These are phyloP conservation scores for Protodeltote pygarga DNA, from an alignment of 2,888 invertebrate species.

Conservation along the genomic window DNA sequence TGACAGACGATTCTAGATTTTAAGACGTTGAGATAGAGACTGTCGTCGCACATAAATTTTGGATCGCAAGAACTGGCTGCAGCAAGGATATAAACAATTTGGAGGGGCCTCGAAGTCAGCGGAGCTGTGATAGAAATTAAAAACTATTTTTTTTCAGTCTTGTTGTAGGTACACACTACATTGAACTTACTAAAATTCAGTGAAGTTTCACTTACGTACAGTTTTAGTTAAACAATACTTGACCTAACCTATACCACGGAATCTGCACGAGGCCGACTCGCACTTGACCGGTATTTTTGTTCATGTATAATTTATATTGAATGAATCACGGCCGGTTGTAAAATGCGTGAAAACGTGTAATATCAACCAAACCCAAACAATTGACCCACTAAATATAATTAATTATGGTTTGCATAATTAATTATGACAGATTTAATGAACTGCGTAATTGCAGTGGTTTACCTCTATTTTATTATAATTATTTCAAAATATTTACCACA, in stretches of 20 bases:
- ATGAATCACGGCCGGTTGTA: too few relatives aligned
- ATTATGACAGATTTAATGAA: slow-evolving; percentile 14
- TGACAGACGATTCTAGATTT: slow-evolving; percentile 43
- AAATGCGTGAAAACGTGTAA: not conserved
- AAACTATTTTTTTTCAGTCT: not conserved
- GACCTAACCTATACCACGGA: too few relatives aligned
- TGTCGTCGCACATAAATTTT: slow-evolving; percentile 40
- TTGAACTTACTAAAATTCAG: too few relatives aligned
- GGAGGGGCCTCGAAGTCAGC: slow-evolving; percentile 41
- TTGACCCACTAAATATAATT: not conserved
- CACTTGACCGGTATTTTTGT: too few relatives aligned
- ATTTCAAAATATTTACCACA: not conserved
- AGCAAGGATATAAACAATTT: slow-evolving; percentile 54
- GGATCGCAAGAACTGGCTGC: slow-evolving; percentile 48
- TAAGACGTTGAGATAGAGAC: slow-evolving; percentile 46
- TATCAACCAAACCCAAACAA: not conserved
- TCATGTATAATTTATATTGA: too few relatives aligned
- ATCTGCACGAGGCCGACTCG: too few relatives aligned
- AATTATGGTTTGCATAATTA: slow-evolving; percentile 15
- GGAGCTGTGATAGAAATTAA: not conserved
- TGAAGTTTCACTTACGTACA: too few relatives aligned
- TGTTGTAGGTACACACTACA: not conserved
- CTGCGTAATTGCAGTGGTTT: slow-evolving; percentile 12
- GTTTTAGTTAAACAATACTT: too few relatives aligned
- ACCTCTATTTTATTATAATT: slow-evolving; percentile 8